A percentile compares a stretch with the other conserved stretches of the same genome.
Evolutionary conservation across 2,113 vertebrate genomes (phyloP).

Genomic region (Xyrauchen texanus): DNA sequence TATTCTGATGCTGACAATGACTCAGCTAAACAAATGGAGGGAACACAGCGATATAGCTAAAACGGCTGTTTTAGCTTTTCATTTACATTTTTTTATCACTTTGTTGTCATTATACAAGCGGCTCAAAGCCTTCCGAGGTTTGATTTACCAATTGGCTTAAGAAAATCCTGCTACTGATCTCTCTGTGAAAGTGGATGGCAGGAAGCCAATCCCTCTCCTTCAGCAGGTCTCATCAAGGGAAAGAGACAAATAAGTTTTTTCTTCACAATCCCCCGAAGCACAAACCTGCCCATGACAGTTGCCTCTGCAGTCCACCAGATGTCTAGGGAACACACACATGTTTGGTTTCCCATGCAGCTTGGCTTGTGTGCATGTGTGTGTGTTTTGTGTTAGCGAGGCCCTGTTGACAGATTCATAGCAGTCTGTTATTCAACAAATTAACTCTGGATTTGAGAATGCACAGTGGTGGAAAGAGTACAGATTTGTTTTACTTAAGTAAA

Average conservation of each 20-base stretch:
- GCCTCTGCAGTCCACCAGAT: constrained; percentile 37
- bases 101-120: constrained; percentile 19
- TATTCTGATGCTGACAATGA: not conserved
- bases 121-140: constrained; percentile 4
- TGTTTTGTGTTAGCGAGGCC: constrained; percentile 28
- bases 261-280: constrained; percentile 13
- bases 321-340: constrained; percentile 37
- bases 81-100: not conserved
- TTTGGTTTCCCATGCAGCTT: constrained; percentile 28
- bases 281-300: constrained; percentile 31
- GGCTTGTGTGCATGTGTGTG: constrained; percentile 17
- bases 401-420: constrained; percentile 35
- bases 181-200: constrained; percentile 45
- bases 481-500: too few relatives aligned
- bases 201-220: constrained; percentile 25
- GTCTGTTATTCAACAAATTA: constrained; percentile 49
- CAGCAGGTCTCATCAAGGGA: not conserved
- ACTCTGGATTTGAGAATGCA: not conserved
- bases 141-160: constrained; percentile 31
- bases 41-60: not conserved
- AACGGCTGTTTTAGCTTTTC: constrained; percentile 17
- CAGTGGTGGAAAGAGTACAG: too few relatives aligned
- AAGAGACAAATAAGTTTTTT: constrained; percentile 1
- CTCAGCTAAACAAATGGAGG: too few relatives aligned
- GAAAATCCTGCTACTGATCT: constrained; percentile 23